phyloP scores from a whole-genome alignment of 2,113 vertebrate species.

The Ptilorrhoa leucosticta region DNA sequence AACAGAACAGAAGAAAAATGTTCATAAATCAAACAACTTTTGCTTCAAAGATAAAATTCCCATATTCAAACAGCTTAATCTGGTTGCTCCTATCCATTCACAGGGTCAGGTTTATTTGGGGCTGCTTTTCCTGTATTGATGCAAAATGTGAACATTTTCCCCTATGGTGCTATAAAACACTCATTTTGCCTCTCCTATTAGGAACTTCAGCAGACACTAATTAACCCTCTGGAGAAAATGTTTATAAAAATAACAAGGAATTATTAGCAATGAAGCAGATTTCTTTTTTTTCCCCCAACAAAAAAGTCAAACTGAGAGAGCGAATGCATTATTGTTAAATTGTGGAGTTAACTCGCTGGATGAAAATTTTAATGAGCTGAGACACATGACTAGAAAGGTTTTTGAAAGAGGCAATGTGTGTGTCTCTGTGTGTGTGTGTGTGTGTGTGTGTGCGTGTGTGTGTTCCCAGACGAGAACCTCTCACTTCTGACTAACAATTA shows the following conservation, averaged over 20 bases:
- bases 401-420: not conserved
- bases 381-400: not conserved
- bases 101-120: not conserved
- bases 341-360: not conserved
- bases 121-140: not conserved
- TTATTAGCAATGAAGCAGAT: constrained; percentile 1
- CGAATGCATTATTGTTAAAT: not conserved
- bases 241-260: constrained; percentile 38
- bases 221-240: constrained; percentile 54
- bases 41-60: constrained; percentile 2
- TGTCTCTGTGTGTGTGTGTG: not conserved
- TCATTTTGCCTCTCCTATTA: not conserved
- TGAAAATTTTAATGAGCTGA: constrained; percentile 10
- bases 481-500: not conserved
- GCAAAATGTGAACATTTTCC: not conserved
- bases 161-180: not conserved
- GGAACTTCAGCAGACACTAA: constrained; percentile 42
- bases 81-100: not conserved
- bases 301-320: not conserved
- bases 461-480: not conserved
- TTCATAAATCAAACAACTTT: constrained; percentile 8
- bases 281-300: not conserved
- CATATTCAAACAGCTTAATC: not conserved
- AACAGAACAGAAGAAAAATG: not conserved
- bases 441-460: not conserved